Base-by-base conservation (phyloP, 2,113 vertebrate genomes). In the Trematomus loennbergii region DNA sequence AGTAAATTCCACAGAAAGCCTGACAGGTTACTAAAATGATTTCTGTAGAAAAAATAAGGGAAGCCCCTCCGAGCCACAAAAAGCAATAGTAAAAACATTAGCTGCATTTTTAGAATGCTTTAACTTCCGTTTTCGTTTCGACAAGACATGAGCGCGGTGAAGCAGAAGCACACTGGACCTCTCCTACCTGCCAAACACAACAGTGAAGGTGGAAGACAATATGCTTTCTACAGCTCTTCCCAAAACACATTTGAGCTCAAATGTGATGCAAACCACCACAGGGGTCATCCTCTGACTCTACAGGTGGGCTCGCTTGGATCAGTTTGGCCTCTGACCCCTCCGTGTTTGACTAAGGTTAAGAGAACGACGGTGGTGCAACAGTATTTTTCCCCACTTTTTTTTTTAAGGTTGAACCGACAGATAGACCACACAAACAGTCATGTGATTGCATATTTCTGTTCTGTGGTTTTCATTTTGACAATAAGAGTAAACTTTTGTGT, bases 221-320 rank as follows among this genome's bases (percentile, higher is more conserved):
- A 59, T 1, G 22, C 36, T 29, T 25, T 55, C 72, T 25, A 0
- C 5, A 0, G 48, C 40, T 72, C 68, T 87, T 81, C 75, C 43
- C 53, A 80, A 87, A 88, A 81, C 81, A 92, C 69, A 86, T 16
- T 2, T 22, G 69, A 88, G 59, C 70, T 61, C 2, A 9, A 29
- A 17, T 69, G 58, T 43, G 65, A 59, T 40, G 48, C 48, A 69
- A 5, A 63, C 12, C 8, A 69, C 70, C 52, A 52, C 45, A 29
- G 65, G 48, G 57, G 40, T 78, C 64, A 48, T 33, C 60, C 22
- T 22, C n/a, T 10, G 4, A 66, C 53, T 59, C 66, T 18, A 5
- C 7, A 4, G n/a, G n/a, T 2, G 64, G 43, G 11, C n/a, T 40
- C 20, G 4, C 40, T 43, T 53, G 2, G 49, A 85, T 80, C 33